A percentile compares a stretch with the other conserved stretches of the same genome.
phyloP scores from a whole-genome alignment of 1,140 invertebrate genomes.

The Hyles euphorbiae region DNA sequence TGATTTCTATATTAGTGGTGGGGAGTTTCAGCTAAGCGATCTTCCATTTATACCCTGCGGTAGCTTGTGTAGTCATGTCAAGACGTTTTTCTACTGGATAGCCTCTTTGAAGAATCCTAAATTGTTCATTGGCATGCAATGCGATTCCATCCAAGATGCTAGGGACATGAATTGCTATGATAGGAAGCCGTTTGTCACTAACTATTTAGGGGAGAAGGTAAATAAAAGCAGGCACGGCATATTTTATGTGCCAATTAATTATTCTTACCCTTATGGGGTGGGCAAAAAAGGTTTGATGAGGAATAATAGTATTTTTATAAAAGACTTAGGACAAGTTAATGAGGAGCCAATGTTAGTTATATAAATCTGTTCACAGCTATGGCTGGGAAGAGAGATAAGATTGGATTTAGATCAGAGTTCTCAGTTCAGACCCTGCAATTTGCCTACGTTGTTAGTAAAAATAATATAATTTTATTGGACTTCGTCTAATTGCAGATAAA shows the following conservation, averaged over 20 bases:
- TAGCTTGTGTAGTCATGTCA: slow-evolving; percentile 22
- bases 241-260: slow-evolving; percentile 20
- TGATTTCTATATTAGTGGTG: slow-evolving; percentile 79
- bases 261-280: slow-evolving; percentile 21
- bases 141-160: slow-evolving; percentile 24
- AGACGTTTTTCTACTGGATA: slow-evolving; percentile 12
- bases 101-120: slow-evolving; percentile 14
- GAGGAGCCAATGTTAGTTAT: background rate
- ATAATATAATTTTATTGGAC: too few species aligned
- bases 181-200: slow-evolving; percentile 18
- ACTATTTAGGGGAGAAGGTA: slow-evolving; percentile 14
- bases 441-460: too few species aligned
- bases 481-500: too few species aligned
- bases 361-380: too few species aligned
- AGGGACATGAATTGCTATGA: slow-evolving; percentile 22
- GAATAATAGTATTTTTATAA: slow-evolving; percentile 11
- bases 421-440: too few species aligned
- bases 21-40: slow-evolving; percentile 76
- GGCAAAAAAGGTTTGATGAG: slow-evolving; percentile 20
- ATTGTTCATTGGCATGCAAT: slow-evolving; percentile 21
- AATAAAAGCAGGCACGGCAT: slow-evolving; percentile 22
- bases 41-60: slow-evolving; percentile 13
- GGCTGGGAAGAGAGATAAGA: too few species aligned
- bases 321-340: background rate
- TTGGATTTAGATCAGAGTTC: too few species aligned